Evolutionary conservation across 2,113 vertebrate genomes (phyloP).

Genomic region (Merops nubicus): DNA sequence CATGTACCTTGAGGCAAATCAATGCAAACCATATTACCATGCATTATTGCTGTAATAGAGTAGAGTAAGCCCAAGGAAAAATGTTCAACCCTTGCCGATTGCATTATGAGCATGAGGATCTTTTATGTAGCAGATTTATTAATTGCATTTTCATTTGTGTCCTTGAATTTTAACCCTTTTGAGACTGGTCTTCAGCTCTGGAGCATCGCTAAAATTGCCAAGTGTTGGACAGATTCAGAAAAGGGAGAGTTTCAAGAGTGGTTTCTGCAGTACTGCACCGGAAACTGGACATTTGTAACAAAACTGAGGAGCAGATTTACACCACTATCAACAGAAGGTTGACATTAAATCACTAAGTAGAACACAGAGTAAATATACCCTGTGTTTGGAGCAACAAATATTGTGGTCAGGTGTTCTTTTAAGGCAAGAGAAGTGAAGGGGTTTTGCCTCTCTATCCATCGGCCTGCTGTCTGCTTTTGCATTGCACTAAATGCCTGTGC

Average conservation of each 20-base stretch:
- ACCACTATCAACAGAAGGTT: background rate
- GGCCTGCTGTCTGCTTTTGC: background rate
- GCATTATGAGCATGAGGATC: background rate
- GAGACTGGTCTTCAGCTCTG: background rate
- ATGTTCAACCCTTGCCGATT: background rate
- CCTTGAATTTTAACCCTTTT: constrained; percentile 26
- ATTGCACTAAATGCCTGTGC: background rate
- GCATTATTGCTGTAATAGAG: constrained; percentile 27
- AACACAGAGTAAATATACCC: background rate
- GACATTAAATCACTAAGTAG: background rate
- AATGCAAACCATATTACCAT: constrained; percentile 49
- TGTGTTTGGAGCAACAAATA: background rate
- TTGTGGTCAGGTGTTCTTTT: background rate
- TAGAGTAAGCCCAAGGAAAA: constrained; percentile 32
- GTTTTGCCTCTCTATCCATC: background rate
- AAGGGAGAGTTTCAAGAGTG: background rate
- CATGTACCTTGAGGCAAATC: constrained; percentile 63
- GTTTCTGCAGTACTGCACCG: background rate
- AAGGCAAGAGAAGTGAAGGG: background rate
- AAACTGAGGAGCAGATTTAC: background rate
- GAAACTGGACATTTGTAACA: background rate
- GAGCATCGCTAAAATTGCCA: background rate
- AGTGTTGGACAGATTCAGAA: background rate
- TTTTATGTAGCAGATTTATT: constrained; percentile 5
- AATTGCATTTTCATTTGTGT: constrained; percentile 45